These are phyloP conservation scores for Atlantisia rogersi DNA, from an alignment of 2,113 vertebrate species.

Conservation along the genomic window DNA sequence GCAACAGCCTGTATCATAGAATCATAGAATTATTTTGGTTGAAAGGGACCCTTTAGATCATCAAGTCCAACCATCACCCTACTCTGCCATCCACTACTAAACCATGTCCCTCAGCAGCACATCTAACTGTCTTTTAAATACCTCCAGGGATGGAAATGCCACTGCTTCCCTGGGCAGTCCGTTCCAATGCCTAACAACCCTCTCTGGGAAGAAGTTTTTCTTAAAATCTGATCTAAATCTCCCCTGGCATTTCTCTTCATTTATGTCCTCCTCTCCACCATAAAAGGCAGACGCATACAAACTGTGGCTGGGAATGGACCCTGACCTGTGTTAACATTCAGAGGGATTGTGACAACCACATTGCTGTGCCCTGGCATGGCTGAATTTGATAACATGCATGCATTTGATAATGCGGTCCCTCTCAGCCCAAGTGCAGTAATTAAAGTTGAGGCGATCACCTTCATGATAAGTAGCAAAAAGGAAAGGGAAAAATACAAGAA, in stretches of 20 bases:
- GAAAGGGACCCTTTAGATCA: no score
- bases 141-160: no score
- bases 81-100: no score
- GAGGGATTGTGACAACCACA: accelerated
- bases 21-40: no score
- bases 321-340: neutral
- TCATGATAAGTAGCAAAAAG: neutral
- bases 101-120: no score
- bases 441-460: neutral
- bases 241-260: no score
- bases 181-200: no score
- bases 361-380: neutral
- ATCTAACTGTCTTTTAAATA: no score
- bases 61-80: no score
- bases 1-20: accelerated
- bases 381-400: neutral
- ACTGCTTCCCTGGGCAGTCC: no score
- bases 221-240: no score
- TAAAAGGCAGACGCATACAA: neutral
- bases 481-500: neutral
- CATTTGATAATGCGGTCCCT: neutral
- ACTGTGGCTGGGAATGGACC: neutral
- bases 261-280: neutral
- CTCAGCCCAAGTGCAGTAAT: neutral
- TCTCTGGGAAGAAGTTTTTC: no score